Evolutionary conservation across 1,140 invertebrate genomes (phyloP).

Genomic region (Meteorus sp.): DNA sequence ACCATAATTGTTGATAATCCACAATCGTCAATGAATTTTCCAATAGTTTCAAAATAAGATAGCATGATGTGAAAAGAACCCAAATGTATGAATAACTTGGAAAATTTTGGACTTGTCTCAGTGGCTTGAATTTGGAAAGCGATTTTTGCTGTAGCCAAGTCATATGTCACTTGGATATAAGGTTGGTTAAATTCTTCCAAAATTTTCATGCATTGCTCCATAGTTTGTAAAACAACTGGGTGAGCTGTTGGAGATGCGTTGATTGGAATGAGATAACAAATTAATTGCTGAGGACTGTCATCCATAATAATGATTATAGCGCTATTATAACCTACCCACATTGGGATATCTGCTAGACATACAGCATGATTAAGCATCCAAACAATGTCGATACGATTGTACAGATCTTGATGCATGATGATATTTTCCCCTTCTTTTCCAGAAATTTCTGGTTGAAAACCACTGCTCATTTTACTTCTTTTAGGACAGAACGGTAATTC

Average conservation of each 20-base stretch:
- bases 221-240: neutral
- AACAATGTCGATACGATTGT: neutral
- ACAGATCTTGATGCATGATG: neutral
- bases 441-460: neutral
- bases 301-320: slow-evolving; percentile 17
- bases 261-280: slow-evolving; percentile 8
- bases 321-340: slow-evolving; percentile 29
- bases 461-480: neutral
- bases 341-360: slow-evolving; percentile 16
- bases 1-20: neutral
- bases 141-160: neutral
- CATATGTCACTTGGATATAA: neutral
- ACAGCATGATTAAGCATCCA: slow-evolving; percentile 21
- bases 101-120: neutral
- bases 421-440: neutral
- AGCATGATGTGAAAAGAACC: slow-evolving; percentile 9
- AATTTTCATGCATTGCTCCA: neutral
- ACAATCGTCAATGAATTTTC: slow-evolving; percentile 8
- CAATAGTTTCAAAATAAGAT: slow-evolving; percentile 3
- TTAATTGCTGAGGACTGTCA: neutral
- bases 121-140: neutral
- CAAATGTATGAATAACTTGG: neutral
- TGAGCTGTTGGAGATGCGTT: slow-evolving; percentile 11
- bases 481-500: neutral
- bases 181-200: neutral